Conservation (phyloP, 1,140 invertebrate genomes). For the Campoletis sonorensis region DNA sequence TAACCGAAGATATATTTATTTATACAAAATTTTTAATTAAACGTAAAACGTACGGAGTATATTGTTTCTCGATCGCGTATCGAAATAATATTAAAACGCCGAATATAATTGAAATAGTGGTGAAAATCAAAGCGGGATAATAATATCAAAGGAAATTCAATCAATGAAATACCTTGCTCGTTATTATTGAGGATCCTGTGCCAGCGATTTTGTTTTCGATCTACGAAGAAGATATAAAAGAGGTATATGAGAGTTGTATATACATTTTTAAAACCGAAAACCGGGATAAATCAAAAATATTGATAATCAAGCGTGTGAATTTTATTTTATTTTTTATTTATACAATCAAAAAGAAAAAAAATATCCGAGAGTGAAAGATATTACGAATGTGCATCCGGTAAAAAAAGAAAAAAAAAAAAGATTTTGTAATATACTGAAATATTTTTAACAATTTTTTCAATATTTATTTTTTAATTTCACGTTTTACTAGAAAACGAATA, state of each 20-base stretch:
- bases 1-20: neutral
- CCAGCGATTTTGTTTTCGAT: too few relatives aligned
- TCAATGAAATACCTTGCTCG: too few relatives aligned
- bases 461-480: too few relatives aligned
- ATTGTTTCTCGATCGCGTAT: neutral
- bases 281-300: too few relatives aligned
- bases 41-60: neutral
- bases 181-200: too few relatives aligned
- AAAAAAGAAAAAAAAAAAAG: neutral
- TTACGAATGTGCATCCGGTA: neutral
- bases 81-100: neutral
- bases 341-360: neutral
- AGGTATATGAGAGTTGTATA: too few relatives aligned
- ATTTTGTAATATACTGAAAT: neutral
- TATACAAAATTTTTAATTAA: neutral
- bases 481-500: too few relatives aligned
- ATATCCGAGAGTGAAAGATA: conserved; percentile 1
- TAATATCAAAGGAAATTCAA: neutral
- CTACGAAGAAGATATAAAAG: too few relatives aligned
- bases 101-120: neutral
- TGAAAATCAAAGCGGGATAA: neutral
- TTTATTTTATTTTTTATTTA: too few relatives aligned
- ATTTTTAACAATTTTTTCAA: too few relatives aligned
- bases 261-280: too few relatives aligned
- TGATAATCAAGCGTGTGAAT: too few relatives aligned